These are phyloP conservation scores for Triplophysa dalaica DNA, from an alignment of 2,113 vertebrate genomes.

Conservation along the genomic window DNA sequence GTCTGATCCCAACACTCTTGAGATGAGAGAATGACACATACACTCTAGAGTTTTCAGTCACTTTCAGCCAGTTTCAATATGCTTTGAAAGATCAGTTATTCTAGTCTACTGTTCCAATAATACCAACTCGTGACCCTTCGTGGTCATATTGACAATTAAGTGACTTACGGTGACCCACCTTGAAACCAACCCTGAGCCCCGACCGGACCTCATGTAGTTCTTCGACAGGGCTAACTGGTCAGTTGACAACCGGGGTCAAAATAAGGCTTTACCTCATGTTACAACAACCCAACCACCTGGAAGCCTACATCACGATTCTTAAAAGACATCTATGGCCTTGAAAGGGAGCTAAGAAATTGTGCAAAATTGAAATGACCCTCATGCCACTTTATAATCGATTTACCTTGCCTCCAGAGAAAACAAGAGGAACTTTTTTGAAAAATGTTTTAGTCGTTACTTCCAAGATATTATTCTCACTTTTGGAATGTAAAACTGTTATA, in stretches of 20 bases:
- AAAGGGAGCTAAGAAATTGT: background rate
- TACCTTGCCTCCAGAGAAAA: too few relatives aligned
- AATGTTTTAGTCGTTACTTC: too few relatives aligned
- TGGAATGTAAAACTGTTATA: too few relatives aligned
- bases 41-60: background rate
- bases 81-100: conserved; percentile 32
- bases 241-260: background rate
- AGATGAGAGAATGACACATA: background rate
- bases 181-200: background rate
- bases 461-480: too few relatives aligned
- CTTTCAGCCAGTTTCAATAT: background rate
- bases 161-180: conserved; percentile 15
- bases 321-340: background rate
- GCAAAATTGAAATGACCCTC: too few relatives aligned
- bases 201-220: background rate
- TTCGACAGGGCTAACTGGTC: background rate
- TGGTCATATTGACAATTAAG: background rate
- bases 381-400: too few relatives aligned
- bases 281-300: background rate
- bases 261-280: background rate
- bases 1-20: background rate
- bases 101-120: background rate
- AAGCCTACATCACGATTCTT: background rate
- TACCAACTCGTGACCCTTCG: background rate
- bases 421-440: too few relatives aligned